These are phyloP conservation scores for Brotogeris chrysoptera DNA, from an alignment of 2,797 vertebrate genomes.

Conservation along the genomic window DNA sequence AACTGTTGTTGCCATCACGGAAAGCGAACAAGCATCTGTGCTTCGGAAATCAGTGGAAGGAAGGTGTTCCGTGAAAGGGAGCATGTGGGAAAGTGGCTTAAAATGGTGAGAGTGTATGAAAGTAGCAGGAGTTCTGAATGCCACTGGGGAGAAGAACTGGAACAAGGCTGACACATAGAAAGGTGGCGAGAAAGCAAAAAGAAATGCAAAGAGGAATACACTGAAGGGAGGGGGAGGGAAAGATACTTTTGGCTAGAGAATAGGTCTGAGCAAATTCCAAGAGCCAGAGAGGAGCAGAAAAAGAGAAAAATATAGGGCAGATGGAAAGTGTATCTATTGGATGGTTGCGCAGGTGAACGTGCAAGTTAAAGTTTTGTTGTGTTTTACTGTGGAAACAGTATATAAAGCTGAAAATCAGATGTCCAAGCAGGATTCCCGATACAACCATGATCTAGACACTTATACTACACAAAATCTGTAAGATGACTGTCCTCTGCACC, in stretches of 20 bases:
- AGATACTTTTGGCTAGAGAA: conserved; percentile 12
- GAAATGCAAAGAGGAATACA: conserved; percentile 38
- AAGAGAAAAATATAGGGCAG: conserved; percentile 11
- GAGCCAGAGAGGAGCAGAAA: not conserved
- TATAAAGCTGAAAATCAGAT: conserved; percentile 19
- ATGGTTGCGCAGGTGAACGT: not conserved
- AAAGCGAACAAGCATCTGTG: conserved; percentile 63
- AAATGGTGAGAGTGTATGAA: conserved; percentile 46
- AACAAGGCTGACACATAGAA: conserved; percentile 64
- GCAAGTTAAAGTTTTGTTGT: not conserved
- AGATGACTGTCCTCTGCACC: not conserved
- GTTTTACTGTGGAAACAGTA: not conserved
- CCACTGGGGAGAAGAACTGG: conserved; percentile 41
- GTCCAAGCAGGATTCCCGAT: not conserved
- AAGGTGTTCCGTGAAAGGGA: conserved; percentile 59
- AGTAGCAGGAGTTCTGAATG: conserved; percentile 66
- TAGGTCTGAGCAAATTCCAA: conserved; percentile 46
- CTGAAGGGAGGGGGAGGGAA: not conserved
- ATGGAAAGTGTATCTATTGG: conserved; percentile 26
- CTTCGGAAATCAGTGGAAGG: conserved; percentile 45
- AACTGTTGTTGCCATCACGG: conserved; percentile 63
- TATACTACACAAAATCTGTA: not conserved
- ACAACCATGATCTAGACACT: not conserved
- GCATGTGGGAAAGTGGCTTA: conserved; percentile 63
- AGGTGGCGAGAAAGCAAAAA: conserved; percentile 53